Evolutionary conservation across 2,113 vertebrate genomes (phyloP).

Genomic region (Otus sunia): DNA sequence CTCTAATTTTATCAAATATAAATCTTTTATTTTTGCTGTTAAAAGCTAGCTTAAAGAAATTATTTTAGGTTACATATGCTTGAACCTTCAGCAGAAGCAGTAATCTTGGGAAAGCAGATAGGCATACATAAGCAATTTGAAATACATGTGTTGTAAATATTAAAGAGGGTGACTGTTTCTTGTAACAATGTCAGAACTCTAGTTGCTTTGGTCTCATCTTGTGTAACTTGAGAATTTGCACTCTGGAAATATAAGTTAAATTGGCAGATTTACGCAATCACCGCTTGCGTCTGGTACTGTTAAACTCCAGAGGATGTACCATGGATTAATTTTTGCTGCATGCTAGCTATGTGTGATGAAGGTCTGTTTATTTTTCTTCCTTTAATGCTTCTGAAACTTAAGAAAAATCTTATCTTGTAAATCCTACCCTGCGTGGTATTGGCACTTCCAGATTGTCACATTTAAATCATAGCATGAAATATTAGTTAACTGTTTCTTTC

Average conservation of each 20-base stretch:
- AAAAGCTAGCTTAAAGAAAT: background rate
- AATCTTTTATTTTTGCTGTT: background rate
- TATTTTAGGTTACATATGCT: background rate
- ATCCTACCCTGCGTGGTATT: background rate
- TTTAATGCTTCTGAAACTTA: background rate
- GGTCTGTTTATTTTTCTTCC: background rate
- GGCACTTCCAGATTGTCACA: background rate
- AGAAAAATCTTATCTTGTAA: conserved; percentile 21
- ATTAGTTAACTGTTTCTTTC: conserved; percentile 39
- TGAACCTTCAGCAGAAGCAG: background rate
- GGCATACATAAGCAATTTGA: background rate
- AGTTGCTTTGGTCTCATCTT: background rate
- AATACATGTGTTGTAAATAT: conserved; percentile 25
- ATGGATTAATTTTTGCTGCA: background rate
- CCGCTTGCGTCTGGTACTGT: background rate
- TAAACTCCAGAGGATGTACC: background rate
- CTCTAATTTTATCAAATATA: background rate
- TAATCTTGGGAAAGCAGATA: background rate
- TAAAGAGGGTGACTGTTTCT: conserved; percentile 14
- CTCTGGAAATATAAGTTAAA: conserved; percentile 20
- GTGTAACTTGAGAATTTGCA: background rate
- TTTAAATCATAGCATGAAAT: conserved; percentile 54
- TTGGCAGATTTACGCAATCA: background rate
- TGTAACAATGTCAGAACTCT: conserved; percentile 40
- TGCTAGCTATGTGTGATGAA: background rate